Conservation (phyloP, 2,797 vertebrate genomes). For the Rousettus madagascariensis region DNA sequence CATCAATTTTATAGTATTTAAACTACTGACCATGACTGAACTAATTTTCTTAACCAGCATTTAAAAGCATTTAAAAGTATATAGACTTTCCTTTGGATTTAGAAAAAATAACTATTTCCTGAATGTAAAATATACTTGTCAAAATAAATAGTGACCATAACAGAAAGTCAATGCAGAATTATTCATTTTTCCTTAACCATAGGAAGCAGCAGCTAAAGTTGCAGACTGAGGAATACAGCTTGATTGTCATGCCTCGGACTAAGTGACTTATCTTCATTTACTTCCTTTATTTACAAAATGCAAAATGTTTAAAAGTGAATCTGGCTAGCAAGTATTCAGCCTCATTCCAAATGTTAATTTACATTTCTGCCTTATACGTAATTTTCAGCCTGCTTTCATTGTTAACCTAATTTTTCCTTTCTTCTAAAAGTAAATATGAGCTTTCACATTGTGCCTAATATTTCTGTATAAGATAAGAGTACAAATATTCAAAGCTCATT, state of each 20-base stretch:
- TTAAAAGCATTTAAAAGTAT: not conserved
- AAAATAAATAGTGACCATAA: not conserved
- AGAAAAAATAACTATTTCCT: not conserved
- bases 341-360: slow-evolving; percentile 26
- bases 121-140: not conserved
- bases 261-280: not conserved
- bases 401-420: slow-evolving; percentile 33
- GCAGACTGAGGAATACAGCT: not conserved
- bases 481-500: slow-evolving; percentile 22
- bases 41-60: not conserved
- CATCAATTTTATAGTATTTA: not conserved
- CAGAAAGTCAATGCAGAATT: not conserved
- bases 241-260: not conserved
- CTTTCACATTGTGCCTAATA: slow-evolving; percentile 2
- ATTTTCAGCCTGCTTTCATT: slow-evolving; percentile 53
- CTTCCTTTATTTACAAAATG: not conserved
- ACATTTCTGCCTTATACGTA: not conserved
- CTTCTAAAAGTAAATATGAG: slow-evolving; percentile 39
- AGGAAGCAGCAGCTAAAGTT: not conserved
- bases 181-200: not conserved
- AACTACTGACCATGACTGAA: not conserved
- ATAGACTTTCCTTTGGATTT: not conserved
- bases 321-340: not conserved
- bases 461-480: slow-evolving; percentile 31
- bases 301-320: not conserved